Base-by-base conservation (phyloP, 2,888 invertebrate species). In the Hypolimnas misippus region DNA sequence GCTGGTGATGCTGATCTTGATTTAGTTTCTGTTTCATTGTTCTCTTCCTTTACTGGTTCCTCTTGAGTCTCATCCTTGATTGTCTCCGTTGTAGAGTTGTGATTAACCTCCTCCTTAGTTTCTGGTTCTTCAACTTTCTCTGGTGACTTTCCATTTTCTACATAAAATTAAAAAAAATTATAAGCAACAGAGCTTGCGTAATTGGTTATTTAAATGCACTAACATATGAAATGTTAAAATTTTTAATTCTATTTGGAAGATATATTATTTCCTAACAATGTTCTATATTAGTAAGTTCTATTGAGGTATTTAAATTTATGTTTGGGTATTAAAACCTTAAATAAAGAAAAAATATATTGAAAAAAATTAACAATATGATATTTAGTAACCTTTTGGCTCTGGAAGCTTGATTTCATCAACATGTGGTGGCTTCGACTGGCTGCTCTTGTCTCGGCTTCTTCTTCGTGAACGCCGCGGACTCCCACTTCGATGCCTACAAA, bases 101-200 rank as follows among this genome's bases (percentile, higher is more conserved):
- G 76, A 52, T 79, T 82, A 50, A 81, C 76, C 79, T 93, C 86
- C 72, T 90, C 82, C 77, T 89, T 83, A 72, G 81, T 70, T 73
- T 89, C 84, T 66, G 72, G 64, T 0, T 85, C 87, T 72, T 86
- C 84, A 79, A 90, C 80, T 78, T 82, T 84, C 66, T 87, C 90
- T 1, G 89, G 89, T 16, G 91, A 90, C 75, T 89, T 89, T 35
- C 91, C 91, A 69, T 92, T 91, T 82, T 91, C 91, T 91, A 69
- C 4, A 21, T 12, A 46, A 21, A 46, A 21, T 21, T 46, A 21
- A 12, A 1, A 19, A 21, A 46, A 5, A 44, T 19, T 3, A 14
- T 5, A 25, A 25, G 25, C n/a, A n/a, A 33, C 0, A 12, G 3
- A 29, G 6, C 29, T 29, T 29, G 6, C 3, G 29, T 29, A 29